Evolutionary conservation across 2,113 vertebrate species (phyloP).

Genomic region (Eupsittula cactorum): DNA sequence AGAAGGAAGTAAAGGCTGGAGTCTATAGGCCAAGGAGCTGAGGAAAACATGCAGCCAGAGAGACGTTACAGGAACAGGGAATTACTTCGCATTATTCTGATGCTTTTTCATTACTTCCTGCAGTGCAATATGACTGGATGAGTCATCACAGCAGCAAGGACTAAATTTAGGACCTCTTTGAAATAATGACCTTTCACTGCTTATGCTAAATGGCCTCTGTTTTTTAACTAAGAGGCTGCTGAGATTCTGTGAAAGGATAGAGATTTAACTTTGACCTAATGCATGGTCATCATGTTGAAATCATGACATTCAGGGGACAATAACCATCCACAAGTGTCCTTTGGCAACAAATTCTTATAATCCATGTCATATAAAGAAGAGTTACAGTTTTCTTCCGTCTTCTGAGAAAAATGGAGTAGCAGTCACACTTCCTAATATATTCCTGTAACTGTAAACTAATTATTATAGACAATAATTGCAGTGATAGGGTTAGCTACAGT

Average conservation of each 20-base stretch:
- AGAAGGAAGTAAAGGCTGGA: not conserved
- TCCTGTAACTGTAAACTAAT: not conserved
- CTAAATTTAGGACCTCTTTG: constrained; percentile 30
- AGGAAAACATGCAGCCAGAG: not conserved
- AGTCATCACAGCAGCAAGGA: constrained; percentile 17
- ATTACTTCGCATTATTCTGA: not conserved
- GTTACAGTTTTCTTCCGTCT: not conserved
- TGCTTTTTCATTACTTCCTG: not conserved
- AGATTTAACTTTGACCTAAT: not conserved
- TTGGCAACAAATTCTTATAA: not conserved
- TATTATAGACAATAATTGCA: constrained; percentile 20
- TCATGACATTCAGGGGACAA: not conserved
- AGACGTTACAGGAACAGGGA: not conserved
- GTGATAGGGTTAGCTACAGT: not conserved
- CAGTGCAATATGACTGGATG: not conserved
- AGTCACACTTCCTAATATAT: not conserved
- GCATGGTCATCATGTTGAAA: not conserved
- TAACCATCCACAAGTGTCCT: not conserved
- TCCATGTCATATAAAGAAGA: not conserved
- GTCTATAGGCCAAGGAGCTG: not conserved
- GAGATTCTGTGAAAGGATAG: not conserved
- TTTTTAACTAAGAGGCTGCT: not conserved
- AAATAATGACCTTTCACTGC: not conserved
- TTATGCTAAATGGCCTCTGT: not conserved
- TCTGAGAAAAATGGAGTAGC: not conserved